phyloP scores from a whole-genome alignment of 2,797 vertebrate genomes.

The Dermochelys coriacea region DNA sequence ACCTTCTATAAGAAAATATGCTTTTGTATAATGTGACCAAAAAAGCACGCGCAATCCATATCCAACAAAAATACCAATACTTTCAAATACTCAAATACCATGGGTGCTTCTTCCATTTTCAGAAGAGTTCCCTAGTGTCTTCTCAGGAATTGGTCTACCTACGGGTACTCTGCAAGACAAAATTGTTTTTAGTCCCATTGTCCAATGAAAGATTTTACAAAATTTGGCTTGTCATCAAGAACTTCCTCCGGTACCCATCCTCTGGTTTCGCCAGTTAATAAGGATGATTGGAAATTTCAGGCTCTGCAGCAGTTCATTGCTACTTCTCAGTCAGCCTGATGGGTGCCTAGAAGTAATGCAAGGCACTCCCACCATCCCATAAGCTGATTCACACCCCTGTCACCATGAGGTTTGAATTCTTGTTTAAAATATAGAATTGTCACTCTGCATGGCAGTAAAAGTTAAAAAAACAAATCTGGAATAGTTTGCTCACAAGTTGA shows the following conservation, averaged over 20 bases:
- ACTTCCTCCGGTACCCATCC: background rate
- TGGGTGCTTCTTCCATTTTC: rapidly evolving
- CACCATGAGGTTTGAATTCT: background rate
- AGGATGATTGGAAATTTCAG: background rate
- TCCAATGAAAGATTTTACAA: background rate
- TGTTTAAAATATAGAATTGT: background rate
- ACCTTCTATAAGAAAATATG: too few species aligned
- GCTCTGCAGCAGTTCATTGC: background rate
- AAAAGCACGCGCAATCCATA: too few species aligned
- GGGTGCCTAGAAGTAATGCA: background rate
- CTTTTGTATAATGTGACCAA: too few species aligned
- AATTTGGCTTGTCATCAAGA: background rate
- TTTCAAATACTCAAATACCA: background rate
- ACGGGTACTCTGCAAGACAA: background rate
- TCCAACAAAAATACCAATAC: too few species aligned
- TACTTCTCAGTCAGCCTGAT: background rate
- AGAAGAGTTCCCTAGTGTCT: background rate
- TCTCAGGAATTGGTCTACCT: background rate
- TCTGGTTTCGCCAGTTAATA: background rate
- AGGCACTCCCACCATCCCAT: background rate
- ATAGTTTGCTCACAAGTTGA: too few species aligned
- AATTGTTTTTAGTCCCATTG: background rate
- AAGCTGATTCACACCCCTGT: background rate
- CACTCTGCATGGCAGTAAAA: too few species aligned
- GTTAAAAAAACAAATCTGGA: too few species aligned